These are phyloP conservation scores for Galago senegalensis DNA, from an alignment of 2,797 vertebrate species.

Conservation along the genomic window DNA sequence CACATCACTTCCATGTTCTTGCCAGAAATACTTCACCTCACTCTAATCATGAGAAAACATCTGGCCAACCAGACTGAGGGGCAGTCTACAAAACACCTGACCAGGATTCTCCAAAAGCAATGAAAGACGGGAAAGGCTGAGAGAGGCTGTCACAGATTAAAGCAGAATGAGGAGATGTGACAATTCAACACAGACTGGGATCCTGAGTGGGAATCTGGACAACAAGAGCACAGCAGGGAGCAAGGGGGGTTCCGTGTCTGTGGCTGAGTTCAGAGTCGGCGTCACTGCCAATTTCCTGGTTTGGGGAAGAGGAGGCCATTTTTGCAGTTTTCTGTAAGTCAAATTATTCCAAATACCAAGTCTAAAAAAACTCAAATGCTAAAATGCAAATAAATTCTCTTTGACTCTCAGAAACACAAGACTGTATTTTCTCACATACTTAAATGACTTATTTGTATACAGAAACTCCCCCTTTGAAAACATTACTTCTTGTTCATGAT, in stretches of 20 bases:
- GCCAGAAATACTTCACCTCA: not conserved
- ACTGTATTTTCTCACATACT: not conserved
- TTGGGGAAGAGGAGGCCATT: not conserved
- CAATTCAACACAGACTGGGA: not conserved
- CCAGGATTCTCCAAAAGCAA: not conserved
- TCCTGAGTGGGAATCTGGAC: not conserved
- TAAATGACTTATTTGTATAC: not conserved
- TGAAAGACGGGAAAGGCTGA: not conserved
- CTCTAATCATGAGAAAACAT: not conserved
- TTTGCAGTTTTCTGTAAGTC: not conserved
- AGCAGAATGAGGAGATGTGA: not conserved
- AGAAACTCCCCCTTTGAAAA: conserved; percentile 25
- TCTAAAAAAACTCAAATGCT: not conserved
- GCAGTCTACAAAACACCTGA: not conserved
- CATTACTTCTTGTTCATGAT: not conserved
- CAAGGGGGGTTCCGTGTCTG: not conserved
- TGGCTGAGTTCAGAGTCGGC: not conserved
- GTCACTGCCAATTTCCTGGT: not conserved
- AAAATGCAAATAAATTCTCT: not conserved
- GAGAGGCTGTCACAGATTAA: not conserved
- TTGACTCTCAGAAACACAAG: not conserved
- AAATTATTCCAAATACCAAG: conserved; percentile 34
- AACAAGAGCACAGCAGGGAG: not conserved
- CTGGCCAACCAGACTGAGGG: not conserved
- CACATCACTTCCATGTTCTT: not conserved